A percentile compares a stretch with the other conserved stretches of the same genome.
These are phyloP conservation scores for Podotricha telesiphe DNA, from an alignment of 2,888 invertebrate genomes.

Conservation along the genomic window DNA sequence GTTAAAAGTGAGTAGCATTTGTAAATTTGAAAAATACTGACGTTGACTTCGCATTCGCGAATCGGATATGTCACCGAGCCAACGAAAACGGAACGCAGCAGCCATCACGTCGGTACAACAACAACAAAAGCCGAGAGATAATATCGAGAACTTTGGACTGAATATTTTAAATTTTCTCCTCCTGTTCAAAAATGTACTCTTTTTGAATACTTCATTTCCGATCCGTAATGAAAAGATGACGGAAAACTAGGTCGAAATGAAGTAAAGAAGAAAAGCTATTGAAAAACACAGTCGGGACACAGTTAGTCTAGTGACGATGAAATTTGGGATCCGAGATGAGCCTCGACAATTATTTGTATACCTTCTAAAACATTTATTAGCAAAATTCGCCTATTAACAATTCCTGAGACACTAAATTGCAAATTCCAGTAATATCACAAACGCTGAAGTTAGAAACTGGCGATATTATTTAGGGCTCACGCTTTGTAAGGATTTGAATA, in stretches of 20 bases:
- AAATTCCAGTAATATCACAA: slow-evolving; percentile 2
- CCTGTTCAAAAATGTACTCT: slow-evolving; percentile 28
- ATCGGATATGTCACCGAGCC: slow-evolving; percentile 17
- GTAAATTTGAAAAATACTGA: neutral
- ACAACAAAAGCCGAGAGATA: slow-evolving; percentile 9
- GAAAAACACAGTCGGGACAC: slow-evolving; percentile 14
- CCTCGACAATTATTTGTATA: neutral
- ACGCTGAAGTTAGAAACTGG: neutral
- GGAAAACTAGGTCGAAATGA: slow-evolving; percentile 22
- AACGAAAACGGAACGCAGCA: slow-evolving; percentile 5
- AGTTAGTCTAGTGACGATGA: slow-evolving; percentile 16
- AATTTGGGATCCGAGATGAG: slow-evolving; percentile 16
- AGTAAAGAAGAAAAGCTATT: slow-evolving; percentile 25
- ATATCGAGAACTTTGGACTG: slow-evolving; percentile 26
- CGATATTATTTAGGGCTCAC: neutral
- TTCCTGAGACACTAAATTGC: neutral
- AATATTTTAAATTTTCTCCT: slow-evolving; percentile 21
- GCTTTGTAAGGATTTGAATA: neutral
- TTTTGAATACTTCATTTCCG: slow-evolving; percentile 28
- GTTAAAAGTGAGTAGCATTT: neutral
- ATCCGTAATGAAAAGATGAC: slow-evolving; percentile 25
- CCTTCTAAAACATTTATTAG: neutral
- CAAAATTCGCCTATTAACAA: slow-evolving; percentile 7
- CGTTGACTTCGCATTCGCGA: neutral
- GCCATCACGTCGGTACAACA: neutral